Evolutionary conservation across 1,140 invertebrate species (phyloP).

Genomic region (Diprion similis): DNA sequence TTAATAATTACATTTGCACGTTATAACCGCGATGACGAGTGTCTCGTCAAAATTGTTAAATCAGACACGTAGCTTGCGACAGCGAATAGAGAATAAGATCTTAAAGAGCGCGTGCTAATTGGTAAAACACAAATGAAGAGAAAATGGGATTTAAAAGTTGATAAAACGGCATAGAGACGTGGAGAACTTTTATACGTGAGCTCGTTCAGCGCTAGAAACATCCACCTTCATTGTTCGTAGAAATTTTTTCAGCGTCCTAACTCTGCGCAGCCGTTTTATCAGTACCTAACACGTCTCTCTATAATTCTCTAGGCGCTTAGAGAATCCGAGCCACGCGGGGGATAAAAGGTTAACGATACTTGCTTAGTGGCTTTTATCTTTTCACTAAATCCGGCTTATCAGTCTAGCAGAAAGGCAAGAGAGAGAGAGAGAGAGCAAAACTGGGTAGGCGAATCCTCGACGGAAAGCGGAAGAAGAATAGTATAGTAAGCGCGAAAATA

Average conservation of each 20-base stretch:
- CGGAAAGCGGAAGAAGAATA: conserved; percentile 2
- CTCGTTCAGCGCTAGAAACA: too few species aligned
- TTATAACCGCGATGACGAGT: too few species aligned
- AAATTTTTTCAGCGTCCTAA: too few species aligned
- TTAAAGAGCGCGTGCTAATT: background rate
- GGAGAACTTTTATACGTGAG: too few species aligned
- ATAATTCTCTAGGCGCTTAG: background rate
- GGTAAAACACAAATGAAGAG: background rate
- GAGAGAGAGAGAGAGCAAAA: too few species aligned
- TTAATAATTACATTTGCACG: too few species aligned
- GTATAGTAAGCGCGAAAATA: conserved; percentile 18
- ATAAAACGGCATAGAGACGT: too few species aligned
- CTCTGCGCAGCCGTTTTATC: too few species aligned
- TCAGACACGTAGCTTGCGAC: too few species aligned
- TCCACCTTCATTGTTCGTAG: too few species aligned
- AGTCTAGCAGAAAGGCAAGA: conserved; percentile 21
- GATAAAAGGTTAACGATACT: conserved; percentile 33
- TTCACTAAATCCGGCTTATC: conserved; percentile 29
- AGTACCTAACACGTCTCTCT: background rate
- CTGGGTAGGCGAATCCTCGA: too few species aligned
- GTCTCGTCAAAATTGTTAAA: too few species aligned
- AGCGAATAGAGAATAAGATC: background rate
- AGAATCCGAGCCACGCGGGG: conserved; percentile 2
- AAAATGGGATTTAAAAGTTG: background rate
- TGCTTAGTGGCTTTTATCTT: conserved; percentile 21